A percentile compares a stretch with the other conserved stretches of the same genome.
Conservation (phyloP, 2,113 vertebrate species). For the Chelonoidis abingdonii region DNA sequence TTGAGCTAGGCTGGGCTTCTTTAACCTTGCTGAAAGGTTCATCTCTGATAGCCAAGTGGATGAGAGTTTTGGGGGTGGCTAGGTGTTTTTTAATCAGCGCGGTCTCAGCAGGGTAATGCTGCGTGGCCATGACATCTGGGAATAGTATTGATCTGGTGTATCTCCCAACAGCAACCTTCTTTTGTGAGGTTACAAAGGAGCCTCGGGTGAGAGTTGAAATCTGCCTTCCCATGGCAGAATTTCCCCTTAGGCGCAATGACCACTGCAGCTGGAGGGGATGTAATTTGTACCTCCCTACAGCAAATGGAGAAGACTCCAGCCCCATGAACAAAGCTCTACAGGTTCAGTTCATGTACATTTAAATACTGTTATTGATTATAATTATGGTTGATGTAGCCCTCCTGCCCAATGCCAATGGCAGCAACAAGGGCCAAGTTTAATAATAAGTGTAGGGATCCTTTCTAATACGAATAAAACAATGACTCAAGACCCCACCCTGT, state of each 20-base stretch:
- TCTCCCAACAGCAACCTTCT: not conserved
- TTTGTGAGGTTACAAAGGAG: constrained; percentile 11
- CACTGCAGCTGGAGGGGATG: constrained; percentile 25
- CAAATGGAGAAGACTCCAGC: constrained; percentile 56
- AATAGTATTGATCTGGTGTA: not conserved
- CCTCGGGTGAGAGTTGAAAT: not conserved
- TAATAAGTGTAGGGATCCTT: not conserved
- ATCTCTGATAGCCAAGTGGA: not conserved
- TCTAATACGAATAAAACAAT: not conserved
- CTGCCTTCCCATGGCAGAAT: not conserved
- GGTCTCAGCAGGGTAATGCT: not conserved
- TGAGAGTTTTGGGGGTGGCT: not conserved
- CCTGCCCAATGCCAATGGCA: constrained; percentile 31
- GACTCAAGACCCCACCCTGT: not conserved
- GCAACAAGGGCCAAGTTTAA: constrained; percentile 39
- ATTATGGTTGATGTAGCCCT: constrained; percentile 40
- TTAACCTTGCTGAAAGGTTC: not conserved
- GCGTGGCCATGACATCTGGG: not conserved
- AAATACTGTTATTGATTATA: not conserved
- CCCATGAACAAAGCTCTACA: constrained; percentile 29
- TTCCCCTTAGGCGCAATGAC: not conserved
- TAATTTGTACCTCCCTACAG: constrained; percentile 35
- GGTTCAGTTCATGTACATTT: constrained; percentile 58
- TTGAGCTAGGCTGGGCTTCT: constrained; percentile 24
- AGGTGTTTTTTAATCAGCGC: not conserved